Evolutionary conservation across 2,113 vertebrate species (phyloP).

Genomic region (Rhea americana): DNA sequence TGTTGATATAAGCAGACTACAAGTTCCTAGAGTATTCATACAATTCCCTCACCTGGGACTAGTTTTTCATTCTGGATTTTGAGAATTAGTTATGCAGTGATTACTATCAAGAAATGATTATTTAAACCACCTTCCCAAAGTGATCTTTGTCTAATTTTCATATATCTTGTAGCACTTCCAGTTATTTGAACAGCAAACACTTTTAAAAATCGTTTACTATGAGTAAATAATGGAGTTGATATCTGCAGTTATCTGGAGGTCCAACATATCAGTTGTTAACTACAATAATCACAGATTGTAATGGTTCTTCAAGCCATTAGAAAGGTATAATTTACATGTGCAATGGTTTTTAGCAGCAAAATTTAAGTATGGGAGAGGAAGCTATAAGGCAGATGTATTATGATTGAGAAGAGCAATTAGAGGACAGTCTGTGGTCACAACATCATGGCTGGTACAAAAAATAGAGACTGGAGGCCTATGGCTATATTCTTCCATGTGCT

Average conservation of each 20-base stretch:
- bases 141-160: not conserved
- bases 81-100: not conserved
- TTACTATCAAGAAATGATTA: not conserved
- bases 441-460: not conserved
- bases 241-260: slow-evolving; percentile 11
- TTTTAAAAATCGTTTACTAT: not conserved
- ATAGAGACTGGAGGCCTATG: not conserved
- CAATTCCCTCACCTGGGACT: not conserved
- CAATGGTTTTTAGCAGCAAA: slow-evolving; percentile 37
- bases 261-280: not conserved
- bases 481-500: not conserved
- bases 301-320: not conserved
- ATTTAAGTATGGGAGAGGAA: slow-evolving; percentile 44
- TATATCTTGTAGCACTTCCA: not conserved
- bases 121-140: not conserved
- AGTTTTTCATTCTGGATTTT: not conserved
- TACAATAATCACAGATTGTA: not conserved
- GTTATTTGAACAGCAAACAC: slow-evolving; percentile 3
- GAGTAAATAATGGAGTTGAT: not conserved
- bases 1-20: not conserved
- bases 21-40: not conserved
- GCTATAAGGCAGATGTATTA: slow-evolving; percentile 20
- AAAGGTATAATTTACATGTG: slow-evolving; percentile 45
- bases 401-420: slow-evolving; percentile 43
- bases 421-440: slow-evolving; percentile 50